These are phyloP conservation scores for Sceloporus tristichus DNA, from an alignment of 2,113 vertebrate genomes.

Conservation along the genomic window DNA sequence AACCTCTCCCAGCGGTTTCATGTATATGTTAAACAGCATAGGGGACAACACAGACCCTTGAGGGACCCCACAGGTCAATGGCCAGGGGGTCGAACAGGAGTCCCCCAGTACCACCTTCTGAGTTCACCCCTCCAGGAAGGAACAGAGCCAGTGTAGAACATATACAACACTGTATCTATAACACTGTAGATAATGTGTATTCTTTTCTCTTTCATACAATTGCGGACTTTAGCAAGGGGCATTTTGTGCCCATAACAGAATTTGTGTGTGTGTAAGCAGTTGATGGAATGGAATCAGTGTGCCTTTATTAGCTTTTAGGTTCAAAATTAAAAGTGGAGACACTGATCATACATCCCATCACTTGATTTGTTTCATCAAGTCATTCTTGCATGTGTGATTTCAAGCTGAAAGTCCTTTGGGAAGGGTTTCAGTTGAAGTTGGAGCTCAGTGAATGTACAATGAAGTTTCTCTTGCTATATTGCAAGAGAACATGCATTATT, in stretches of 20 bases:
- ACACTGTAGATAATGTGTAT: neutral
- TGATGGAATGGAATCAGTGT: neutral
- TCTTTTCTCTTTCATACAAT: too few relatives aligned
- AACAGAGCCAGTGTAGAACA: too few relatives aligned
- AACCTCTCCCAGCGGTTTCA: too few relatives aligned
- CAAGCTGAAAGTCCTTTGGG: conserved; percentile 46
- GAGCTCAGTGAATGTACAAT: conserved; percentile 18
- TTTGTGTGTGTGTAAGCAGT: neutral
- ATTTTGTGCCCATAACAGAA: neutral
- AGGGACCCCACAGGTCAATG: too few relatives aligned
- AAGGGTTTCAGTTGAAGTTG: conserved; percentile 17
- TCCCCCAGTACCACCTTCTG: too few relatives aligned
- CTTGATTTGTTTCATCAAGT: conserved; percentile 9
- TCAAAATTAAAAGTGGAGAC: neutral
- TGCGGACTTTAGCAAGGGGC: neutral
- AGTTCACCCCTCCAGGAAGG: too few relatives aligned
- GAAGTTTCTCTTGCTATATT: conserved; percentile 20
- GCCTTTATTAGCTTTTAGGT: neutral
- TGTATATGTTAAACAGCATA: too few relatives aligned
- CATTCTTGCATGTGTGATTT: conserved; percentile 42
- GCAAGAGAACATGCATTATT: conserved; percentile 11
- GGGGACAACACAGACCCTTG: too few relatives aligned
- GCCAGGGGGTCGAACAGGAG: too few relatives aligned
- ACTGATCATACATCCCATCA: neutral
- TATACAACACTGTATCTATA: too few relatives aligned